Percentiles rank a stretch among this genome's conserved stretches.
phyloP scores from a whole-genome alignment of 2,797 vertebrate genomes.

The Neosilurus mollespiculum region DNA sequence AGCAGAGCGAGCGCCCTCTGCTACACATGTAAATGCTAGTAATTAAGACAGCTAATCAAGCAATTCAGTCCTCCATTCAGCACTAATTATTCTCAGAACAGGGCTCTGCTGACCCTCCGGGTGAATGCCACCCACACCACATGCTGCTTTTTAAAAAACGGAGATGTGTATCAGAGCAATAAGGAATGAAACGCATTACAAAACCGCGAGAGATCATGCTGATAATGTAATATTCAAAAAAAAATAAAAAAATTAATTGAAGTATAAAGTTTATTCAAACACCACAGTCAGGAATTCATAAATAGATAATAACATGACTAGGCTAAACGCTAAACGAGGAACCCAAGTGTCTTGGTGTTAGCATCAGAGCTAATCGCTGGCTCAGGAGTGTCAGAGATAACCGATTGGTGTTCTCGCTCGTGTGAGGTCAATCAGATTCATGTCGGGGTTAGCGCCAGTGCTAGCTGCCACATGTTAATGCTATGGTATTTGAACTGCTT shows the following conservation, averaged over 20 bases:
- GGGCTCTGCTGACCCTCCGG: conserved; percentile 50
- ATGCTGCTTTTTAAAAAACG: conserved; percentile 4
- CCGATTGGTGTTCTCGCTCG: conserved; percentile 7
- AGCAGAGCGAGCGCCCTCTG: conserved; percentile 3
- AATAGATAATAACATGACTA: neutral
- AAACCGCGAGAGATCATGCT: neutral
- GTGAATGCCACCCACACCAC: conserved; percentile 51
- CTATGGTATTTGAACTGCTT: conserved; percentile 39
- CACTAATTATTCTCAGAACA: conserved; percentile 56
- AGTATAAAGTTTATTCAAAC: conserved; percentile 17
- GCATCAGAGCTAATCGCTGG: neutral
- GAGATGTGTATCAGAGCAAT: neutral
- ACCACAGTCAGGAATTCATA: conserved; percentile 26
- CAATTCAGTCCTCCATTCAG: conserved; percentile 49
- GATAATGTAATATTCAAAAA: conserved; percentile 60
- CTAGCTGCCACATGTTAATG: conserved; percentile 26
- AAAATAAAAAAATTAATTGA: neutral
- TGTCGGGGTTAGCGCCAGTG: conserved; percentile 28
- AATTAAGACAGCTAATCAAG: conserved; percentile 57
- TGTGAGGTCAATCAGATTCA: conserved; percentile 6
- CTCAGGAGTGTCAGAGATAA: neutral
- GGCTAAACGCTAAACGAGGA: neutral
- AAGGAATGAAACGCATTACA: neutral
- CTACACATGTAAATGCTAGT: conserved; percentile 46
- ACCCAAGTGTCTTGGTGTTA: neutral